These are phyloP conservation scores for Eciton burchellii DNA, from an alignment of 1,140 invertebrate species.

Conservation along the genomic window DNA sequence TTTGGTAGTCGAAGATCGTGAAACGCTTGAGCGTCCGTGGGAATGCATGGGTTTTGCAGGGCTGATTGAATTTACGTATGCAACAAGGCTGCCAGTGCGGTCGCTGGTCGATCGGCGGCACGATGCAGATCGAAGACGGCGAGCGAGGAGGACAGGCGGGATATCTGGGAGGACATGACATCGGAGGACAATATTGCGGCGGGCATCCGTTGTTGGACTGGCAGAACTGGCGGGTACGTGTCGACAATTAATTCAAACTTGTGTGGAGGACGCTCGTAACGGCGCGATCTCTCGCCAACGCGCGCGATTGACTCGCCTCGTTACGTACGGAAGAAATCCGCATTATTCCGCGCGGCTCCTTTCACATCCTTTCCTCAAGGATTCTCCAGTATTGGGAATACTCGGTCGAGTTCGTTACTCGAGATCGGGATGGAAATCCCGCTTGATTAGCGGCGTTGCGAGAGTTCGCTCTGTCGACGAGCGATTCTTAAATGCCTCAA, in stretches of 20 bases:
- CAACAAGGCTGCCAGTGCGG: slow-evolving; percentile 76
- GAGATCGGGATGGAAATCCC: too few relatives aligned
- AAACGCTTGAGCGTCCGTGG: slow-evolving; percentile 57
- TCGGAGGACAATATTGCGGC: slow-evolving; percentile 48
- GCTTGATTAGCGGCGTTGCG: too few relatives aligned
- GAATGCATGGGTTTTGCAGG: slow-evolving; percentile 70
- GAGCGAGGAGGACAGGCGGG: slow-evolving; percentile 68
- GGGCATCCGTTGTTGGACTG: slow-evolving; percentile 56
- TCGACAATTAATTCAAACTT: neutral
- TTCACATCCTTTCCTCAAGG: too few relatives aligned
- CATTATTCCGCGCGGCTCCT: too few relatives aligned
- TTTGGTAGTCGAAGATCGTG: slow-evolving; percentile 65
- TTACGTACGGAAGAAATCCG: too few relatives aligned
- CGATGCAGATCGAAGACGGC: slow-evolving; percentile 62
- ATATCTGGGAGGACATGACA: slow-evolving; percentile 15
- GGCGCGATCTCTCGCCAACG: neutral
- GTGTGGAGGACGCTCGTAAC: neutral
- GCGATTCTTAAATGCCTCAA: too few relatives aligned
- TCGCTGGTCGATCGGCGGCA: slow-evolving; percentile 68
- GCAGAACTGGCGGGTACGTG: slow-evolving; percentile 57
- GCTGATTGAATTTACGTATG: slow-evolving; percentile 72
- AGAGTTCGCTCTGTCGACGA: too few relatives aligned
- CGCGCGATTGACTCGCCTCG: neutral
- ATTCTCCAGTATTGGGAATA: too few relatives aligned
- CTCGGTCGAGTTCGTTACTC: too few relatives aligned